Percentiles rank a stretch among this genome's conserved stretches.
phyloP scores from a whole-genome alignment of 2,797 vertebrate species.

The Eremophila alpestris region DNA sequence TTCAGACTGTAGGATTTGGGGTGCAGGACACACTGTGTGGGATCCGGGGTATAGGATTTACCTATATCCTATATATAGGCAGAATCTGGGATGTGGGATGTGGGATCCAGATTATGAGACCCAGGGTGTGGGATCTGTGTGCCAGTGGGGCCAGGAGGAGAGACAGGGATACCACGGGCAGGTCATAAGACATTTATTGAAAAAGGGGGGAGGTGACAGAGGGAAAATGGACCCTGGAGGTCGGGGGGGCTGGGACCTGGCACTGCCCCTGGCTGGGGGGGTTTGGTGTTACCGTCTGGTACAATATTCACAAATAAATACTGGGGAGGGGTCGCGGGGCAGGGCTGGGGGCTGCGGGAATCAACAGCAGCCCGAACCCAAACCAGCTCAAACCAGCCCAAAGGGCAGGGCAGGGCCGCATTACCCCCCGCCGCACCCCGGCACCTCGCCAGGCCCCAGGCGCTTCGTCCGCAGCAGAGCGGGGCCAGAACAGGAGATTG shows the following conservation, averaged over 20 bases:
- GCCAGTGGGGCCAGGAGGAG: background rate
- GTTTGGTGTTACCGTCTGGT: background rate
- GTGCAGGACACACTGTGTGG: too few species aligned
- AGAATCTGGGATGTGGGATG: background rate
- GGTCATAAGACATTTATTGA: background rate
- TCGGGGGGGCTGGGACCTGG: background rate
- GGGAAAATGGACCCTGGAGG: background rate
- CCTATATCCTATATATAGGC: too few species aligned
- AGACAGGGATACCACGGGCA: background rate
- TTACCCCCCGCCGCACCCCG: background rate
- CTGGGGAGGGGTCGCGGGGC: background rate
- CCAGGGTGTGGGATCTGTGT: background rate
- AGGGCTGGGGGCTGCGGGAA: background rate
- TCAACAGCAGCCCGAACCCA: background rate
- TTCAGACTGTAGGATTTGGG: too few species aligned
- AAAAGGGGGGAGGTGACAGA: background rate
- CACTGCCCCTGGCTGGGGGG: background rate
- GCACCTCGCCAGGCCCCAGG: background rate
- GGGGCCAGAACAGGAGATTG: background rate
- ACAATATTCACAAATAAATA: conserved; percentile 12
- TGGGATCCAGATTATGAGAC: too few species aligned
- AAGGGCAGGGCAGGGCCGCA: background rate
- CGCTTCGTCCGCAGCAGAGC: background rate
- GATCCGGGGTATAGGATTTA: too few species aligned
- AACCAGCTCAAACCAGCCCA: background rate